Conservation (phyloP, 1,140 invertebrate genomes). For the Drosophila ogumai region DNA sequence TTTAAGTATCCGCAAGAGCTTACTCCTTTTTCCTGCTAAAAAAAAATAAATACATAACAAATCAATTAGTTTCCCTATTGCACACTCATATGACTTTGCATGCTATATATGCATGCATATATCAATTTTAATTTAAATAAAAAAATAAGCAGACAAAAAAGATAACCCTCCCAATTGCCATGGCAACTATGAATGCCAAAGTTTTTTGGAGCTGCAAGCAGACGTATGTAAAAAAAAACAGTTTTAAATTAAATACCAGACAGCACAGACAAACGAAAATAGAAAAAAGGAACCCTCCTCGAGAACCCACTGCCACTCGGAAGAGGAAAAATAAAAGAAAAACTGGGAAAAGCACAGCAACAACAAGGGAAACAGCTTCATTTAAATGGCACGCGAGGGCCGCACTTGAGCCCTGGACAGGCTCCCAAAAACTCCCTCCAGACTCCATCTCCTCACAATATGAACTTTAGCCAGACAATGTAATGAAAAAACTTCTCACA, state of each 20-base stretch:
- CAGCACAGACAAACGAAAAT: constrained; percentile 50
- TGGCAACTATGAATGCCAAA: constrained; percentile 54
- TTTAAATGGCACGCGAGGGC: constrained; percentile 80
- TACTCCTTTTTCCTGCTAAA: constrained; percentile 13
- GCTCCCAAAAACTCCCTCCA: constrained; percentile 26
- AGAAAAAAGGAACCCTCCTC: constrained; percentile 15
- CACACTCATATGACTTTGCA: constrained; percentile 27
- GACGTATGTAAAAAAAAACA: constrained; percentile 36
- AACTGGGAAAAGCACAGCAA: constrained; percentile 30
- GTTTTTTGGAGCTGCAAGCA: constrained; percentile 20
- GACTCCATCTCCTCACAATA: constrained; percentile 4
- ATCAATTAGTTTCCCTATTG: constrained; percentile 70
- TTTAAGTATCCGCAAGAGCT: background rate
- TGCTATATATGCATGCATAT: constrained; percentile 8
- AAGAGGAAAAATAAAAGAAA: constrained; percentile 43
- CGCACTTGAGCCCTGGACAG: constrained; percentile 51
- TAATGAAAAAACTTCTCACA: constrained; percentile 81
- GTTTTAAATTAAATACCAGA: constrained; percentile 77
- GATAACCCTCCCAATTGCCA: constrained; percentile 29
- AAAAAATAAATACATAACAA: constrained; percentile 31
- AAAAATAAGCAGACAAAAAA: constrained; percentile 5
- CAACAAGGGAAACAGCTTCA: constrained; percentile 67
- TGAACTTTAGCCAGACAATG: constrained; percentile 49
- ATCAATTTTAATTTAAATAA: constrained; percentile 34
- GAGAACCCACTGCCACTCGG: constrained; percentile 12